These are phyloP conservation scores for Limnephilus auricula DNA, from an alignment of 2,888 invertebrate genomes.

Conservation along the genomic window DNA sequence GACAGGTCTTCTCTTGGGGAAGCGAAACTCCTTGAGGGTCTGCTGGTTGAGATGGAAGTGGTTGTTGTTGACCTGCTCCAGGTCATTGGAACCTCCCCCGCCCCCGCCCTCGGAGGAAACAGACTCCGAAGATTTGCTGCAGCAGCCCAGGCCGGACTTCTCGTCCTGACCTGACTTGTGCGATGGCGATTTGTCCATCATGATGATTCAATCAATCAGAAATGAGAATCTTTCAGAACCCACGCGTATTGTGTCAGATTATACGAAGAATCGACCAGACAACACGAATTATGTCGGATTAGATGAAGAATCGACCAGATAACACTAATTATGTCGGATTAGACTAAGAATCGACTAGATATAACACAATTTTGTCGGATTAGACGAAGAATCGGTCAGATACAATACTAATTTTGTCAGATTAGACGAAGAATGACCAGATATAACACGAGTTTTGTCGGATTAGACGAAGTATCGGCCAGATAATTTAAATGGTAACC, in stretches of 20 bases:
- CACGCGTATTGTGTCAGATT: no score
- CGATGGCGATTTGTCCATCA: constrained; percentile 34
- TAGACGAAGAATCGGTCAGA: background rate
- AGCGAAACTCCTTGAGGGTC: constrained; percentile 59
- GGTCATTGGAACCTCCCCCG: constrained; percentile 34
- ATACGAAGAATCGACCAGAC: background rate
- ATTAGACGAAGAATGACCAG: background rate
- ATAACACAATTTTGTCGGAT: background rate
- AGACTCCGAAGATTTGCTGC: constrained; percentile 62
- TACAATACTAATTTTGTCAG: background rate
- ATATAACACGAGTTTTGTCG: background rate
- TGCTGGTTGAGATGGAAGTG: constrained; percentile 62
- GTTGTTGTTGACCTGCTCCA: constrained; percentile 61
- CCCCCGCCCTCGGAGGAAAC: constrained; percentile 56
- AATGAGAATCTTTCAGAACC: no score
- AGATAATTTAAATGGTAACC: background rate
- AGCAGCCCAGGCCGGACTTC: constrained; percentile 62
- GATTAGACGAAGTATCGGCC: background rate
- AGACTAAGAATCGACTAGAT: background rate
- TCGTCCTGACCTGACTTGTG: constrained; percentile 52
- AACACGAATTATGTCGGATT: background rate
- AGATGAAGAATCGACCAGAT: background rate
- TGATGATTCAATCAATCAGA: background rate
- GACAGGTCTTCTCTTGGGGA: constrained; percentile 77
- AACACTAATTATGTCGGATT: background rate